phyloP scores from a whole-genome alignment of 1,140 invertebrate genomes.

The Drosophila kurseongensis region DNA sequence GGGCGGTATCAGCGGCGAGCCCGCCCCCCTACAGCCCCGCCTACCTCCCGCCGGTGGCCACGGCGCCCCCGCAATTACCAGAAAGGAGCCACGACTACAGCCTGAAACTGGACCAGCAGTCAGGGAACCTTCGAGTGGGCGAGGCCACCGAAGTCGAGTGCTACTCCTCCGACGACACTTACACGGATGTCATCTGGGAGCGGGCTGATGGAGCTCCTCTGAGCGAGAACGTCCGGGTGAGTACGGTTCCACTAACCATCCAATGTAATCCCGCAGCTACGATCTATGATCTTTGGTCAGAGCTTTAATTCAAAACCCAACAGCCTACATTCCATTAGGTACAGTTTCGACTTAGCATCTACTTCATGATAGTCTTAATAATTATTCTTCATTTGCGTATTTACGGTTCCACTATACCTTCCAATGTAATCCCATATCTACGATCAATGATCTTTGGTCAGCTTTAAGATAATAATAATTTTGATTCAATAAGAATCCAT shows the following conservation, averaged over 20 bases:
- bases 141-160: constrained; percentile 82
- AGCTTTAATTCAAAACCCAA: background rate
- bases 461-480: no score
- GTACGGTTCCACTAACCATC: background rate
- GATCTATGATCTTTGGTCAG: no score
- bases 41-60: constrained; percentile 60
- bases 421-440: no score
- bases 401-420: no score
- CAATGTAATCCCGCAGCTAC: no score
- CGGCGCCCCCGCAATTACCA: background rate
- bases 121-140: constrained; percentile 63
- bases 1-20: constrained; percentile 21
- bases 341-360: no score
- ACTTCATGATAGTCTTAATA: no score
- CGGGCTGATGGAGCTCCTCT: constrained; percentile 83
- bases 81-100: constrained; percentile 52
- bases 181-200: constrained; percentile 85
- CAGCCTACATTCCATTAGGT: background rate
- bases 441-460: no score
- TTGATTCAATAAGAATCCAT: no score
- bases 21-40: constrained; percentile 22
- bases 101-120: constrained; percentile 79
- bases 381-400: no score
- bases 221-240: constrained; percentile 82
- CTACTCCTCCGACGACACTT: constrained; percentile 72